These are phyloP conservation scores for Odontomyia ornata DNA, from an alignment of 2,888 invertebrate species.

Conservation along the genomic window DNA sequence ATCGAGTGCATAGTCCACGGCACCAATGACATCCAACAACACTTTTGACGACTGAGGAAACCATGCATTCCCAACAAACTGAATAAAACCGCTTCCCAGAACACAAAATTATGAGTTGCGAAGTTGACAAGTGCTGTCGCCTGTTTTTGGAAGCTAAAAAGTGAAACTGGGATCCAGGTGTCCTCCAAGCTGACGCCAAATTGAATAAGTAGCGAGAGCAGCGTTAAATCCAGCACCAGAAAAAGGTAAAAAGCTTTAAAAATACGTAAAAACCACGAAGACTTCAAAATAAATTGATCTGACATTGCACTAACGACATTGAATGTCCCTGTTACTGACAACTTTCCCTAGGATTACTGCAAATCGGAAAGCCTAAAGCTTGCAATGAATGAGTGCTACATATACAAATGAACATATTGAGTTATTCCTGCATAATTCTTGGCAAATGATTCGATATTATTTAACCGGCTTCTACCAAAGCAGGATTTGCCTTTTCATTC, in stretches of 20 bases:
- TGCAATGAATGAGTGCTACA: no score
- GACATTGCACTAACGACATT: neutral
- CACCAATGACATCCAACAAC: conserved; percentile 19
- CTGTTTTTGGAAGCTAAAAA: conserved; percentile 30
- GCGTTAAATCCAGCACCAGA: conserved; percentile 1
- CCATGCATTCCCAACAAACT: conserved; percentile 27
- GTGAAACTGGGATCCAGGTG: conserved; percentile 11
- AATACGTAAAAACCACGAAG: neutral
- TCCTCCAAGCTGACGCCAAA: conserved; percentile 13
- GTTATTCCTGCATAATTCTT: no score
- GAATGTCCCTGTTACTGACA: neutral
- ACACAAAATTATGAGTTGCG: neutral
- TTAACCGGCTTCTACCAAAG: no score
- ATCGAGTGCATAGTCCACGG: conserved; percentile 32
- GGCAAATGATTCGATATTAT: no score
- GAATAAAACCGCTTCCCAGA: conserved; percentile 27
- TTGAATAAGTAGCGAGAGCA: neutral
- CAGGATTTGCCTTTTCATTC: no score
- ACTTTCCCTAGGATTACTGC: no score
- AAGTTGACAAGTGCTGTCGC: conserved; percentile 12
- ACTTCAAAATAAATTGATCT: conserved; percentile 1
- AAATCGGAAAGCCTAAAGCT: no score
- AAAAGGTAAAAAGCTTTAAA: neutral
- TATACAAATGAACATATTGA: no score
- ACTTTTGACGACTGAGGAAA: conserved; percentile 8